Base-by-base conservation (phyloP, 2,113 vertebrate genomes). In the Dinomys branickii region DNA sequence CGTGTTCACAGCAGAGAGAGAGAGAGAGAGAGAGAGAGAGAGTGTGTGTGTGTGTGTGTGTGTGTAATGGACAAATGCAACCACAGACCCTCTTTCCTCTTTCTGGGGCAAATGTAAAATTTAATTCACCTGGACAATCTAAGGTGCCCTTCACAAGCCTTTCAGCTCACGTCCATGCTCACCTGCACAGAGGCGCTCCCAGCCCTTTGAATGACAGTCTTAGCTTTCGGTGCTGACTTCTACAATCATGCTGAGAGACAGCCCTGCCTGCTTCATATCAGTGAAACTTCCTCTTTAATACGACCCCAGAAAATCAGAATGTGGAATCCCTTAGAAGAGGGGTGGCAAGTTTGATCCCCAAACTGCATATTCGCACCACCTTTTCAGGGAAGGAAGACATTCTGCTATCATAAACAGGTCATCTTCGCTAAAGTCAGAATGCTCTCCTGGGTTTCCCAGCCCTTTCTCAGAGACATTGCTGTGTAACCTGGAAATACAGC, bases 311-410 rank as follows among this genome's bases (percentile, higher is more conserved):
- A 93, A 93, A 92, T 82, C 56, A 83, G 88, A 89, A n/a, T 59
- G 65, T 10, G 19, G 47, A 94, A 83, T 84, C 85, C 44, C 56
- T 47, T 35, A 84, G 87, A 58, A 94, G 63, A 93, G 67, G n/a
- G 44, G 52, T 69, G 81, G 59, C 77, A 93, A 75, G 82, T 26
- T 0, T 5, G 52, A 59, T 16, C 54, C 33, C 22, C 12, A 89
- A 92, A 75, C 38, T 30, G 86, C 61, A 35, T 38, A 35, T 80
- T 78, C 47, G 58, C 88, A 26, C 24, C 67, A 81, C 88, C 54
- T 96, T 90, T 85, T 92, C 50, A 85, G 85, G 91, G 71, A 94
- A 84, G 80, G 75, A 92, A 77, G 63, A 26, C n/a, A 28, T n/a
- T n/a, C n/a, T n/a, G n/a, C n/a, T n/a, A n/a, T n/a, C n/a, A n/a